These are phyloP conservation scores for Orycteropus afer DNA, from an alignment of 2,113 vertebrate genomes.

Conservation along the genomic window DNA sequence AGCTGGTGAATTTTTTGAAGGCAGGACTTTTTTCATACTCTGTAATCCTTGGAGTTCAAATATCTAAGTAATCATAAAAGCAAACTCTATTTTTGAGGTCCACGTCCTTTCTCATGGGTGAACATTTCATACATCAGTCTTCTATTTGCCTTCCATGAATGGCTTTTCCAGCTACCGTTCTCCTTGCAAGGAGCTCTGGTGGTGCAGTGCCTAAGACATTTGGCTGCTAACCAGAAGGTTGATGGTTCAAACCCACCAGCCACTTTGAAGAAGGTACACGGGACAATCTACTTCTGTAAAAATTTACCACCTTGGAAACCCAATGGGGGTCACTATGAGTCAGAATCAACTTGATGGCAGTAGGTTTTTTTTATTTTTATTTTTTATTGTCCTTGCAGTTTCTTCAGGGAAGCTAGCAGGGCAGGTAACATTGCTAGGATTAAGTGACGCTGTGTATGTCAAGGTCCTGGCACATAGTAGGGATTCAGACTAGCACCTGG, in stretches of 20 bases:
- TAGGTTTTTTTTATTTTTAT: too few relatives aligned
- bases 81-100: conserved; percentile 1
- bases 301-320: too few relatives aligned
- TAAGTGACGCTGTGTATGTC: neutral
- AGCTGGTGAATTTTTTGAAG: conserved; percentile 20
- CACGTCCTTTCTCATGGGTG: neutral
- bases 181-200: neutral
- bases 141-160: neutral
- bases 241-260: too few relatives aligned
- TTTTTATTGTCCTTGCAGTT: neutral
- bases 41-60: conserved; percentile 16
- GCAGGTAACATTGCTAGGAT: neutral
- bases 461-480: neutral
- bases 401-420: neutral
- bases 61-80: conserved; percentile 13
- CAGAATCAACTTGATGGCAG: too few relatives aligned
- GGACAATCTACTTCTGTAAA: too few relatives aligned
- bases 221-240: too few relatives aligned
- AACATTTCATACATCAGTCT: neutral
- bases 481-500: neutral
- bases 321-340: too few relatives aligned
- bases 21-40: conserved; percentile 24
- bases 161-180: neutral
- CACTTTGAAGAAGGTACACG: too few relatives aligned
- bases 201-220: too few relatives aligned